Conservation (phyloP, 2,797 vertebrate genomes). For the Coccyzus lansbergi region DNA sequence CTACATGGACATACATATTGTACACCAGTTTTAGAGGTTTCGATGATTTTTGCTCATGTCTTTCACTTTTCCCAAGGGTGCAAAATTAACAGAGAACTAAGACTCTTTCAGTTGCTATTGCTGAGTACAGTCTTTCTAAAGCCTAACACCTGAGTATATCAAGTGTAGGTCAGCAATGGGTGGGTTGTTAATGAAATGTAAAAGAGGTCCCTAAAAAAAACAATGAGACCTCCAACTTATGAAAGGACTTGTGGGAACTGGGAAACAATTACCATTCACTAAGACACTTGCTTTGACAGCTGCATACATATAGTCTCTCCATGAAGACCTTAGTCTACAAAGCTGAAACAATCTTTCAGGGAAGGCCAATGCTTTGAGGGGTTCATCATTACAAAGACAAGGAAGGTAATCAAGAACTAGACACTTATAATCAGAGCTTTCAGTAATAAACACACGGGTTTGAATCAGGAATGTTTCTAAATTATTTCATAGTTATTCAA, state of each 20-base stretch:
- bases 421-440: not conserved
- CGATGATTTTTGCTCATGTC: not conserved
- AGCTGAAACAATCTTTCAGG: conserved; percentile 6
- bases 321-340: conserved; percentile 22
- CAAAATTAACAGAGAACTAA: not conserved
- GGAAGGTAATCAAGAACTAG: not conserved
- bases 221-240: not conserved
- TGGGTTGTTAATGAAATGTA: conserved; percentile 14
- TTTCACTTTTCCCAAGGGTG: not conserved
- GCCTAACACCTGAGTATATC: not conserved
- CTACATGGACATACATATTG: not conserved
- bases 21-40: not conserved
- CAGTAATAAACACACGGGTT: not conserved
- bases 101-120: not conserved
- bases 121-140: not conserved
- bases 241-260: conserved; percentile 45
- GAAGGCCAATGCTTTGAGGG: not conserved
- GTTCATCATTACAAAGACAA: not conserved
- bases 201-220: not conserved
- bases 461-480: not conserved
- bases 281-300: conserved; percentile 40
- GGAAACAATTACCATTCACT: conserved; percentile 19
- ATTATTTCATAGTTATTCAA: not conserved
- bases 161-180: not conserved
- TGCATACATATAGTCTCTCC: not conserved